Percentiles rank a stretch among this genome's conserved stretches.
Conservation (phyloP, 2,113 vertebrate species). For the Melanotaenia duboulayi region DNA sequence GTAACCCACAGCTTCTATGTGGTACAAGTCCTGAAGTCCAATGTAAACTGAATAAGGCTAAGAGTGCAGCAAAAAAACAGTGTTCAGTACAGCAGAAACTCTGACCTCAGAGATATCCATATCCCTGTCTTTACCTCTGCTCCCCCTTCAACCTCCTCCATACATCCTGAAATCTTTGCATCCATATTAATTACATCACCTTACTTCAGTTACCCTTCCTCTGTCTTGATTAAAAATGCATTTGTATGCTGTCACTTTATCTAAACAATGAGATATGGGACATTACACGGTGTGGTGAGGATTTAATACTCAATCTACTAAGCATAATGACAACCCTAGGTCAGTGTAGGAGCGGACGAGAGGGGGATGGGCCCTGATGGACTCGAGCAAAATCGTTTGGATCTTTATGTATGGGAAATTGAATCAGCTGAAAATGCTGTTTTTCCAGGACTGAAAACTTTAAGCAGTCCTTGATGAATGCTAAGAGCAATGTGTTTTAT, state of each 20-base stretch:
- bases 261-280: conserved; percentile 61
- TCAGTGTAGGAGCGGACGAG: conserved; percentile 27
- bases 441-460: conserved; percentile 11
- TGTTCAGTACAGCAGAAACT: neutral
- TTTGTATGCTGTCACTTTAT: conserved; percentile 56
- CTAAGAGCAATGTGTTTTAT: conserved; percentile 11
- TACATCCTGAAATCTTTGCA: conserved; percentile 17
- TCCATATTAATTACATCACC: conserved; percentile 54
- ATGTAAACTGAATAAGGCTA: neutral
- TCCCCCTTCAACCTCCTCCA: conserved; percentile 2
- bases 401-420: conserved; percentile 31
- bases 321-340: conserved; percentile 47
- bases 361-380: conserved; percentile 21
- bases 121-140: conserved; percentile 22
- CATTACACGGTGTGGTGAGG: conserved; percentile 48
- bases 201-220: conserved; percentile 15
- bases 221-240: conserved; percentile 44
- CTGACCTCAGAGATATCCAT: neutral
- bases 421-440: conserved; percentile 41
- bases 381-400: conserved; percentile 26
- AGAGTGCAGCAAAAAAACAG: no score
- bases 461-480: conserved; percentile 3
- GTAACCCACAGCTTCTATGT: neutral
- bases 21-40: neutral
- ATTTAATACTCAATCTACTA: conserved; percentile 63